Conservation (phyloP, 2,113 vertebrate genomes). For the Chroicocephalus ridibundus region DNA sequence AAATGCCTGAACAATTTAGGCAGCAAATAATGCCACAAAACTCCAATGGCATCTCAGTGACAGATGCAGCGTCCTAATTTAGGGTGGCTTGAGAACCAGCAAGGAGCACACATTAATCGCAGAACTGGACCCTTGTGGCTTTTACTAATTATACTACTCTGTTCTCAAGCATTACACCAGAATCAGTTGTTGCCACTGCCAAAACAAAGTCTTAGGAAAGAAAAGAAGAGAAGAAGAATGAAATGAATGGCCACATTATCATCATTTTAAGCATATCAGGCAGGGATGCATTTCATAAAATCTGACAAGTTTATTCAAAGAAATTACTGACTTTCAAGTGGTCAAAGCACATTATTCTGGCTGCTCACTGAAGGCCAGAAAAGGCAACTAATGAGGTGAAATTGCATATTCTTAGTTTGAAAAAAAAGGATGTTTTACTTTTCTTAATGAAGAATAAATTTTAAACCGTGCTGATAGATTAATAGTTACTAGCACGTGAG, state of each 20-base stretch:
- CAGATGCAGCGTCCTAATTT: not conserved
- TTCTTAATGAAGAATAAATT: not conserved
- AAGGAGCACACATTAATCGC: not conserved
- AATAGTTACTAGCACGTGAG: not conserved
- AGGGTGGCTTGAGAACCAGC: not conserved
- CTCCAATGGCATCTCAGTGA: not conserved
- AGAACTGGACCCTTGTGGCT: not conserved
- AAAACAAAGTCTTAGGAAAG: not conserved
- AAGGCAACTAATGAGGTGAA: not conserved
- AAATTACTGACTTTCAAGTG: not conserved
- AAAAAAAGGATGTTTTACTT: not conserved
- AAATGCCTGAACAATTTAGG: not conserved
- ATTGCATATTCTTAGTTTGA: not conserved
- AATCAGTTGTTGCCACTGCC: not conserved
- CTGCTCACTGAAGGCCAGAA: not conserved
- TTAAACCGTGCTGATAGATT: not conserved
- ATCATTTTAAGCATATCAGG: not conserved
- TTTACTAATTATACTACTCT: not conserved
- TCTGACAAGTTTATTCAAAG: not conserved
- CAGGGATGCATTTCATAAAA: not conserved
- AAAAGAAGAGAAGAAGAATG: not conserved
- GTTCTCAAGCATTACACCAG: not conserved
- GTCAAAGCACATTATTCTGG: not conserved
- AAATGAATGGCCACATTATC: not conserved
- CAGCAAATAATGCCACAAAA: not conserved